Base-by-base conservation (phyloP, 1,140 invertebrate species). In the Eulimnadia texana region DNA sequence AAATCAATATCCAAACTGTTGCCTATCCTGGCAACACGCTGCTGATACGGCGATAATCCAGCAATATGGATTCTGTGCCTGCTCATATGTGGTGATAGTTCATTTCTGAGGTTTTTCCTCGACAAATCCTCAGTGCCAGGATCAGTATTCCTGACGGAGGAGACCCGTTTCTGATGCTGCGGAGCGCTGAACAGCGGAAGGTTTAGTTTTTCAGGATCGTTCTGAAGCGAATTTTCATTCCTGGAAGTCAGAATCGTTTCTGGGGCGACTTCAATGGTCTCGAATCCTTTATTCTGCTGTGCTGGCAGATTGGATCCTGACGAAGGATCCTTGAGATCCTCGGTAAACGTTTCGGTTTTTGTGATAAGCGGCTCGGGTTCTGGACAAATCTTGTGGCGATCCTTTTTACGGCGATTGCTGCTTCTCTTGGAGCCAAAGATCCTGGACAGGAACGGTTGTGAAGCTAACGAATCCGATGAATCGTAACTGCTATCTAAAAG, bases 21-120 rank as follows among this genome's bases (percentile, higher is more conserved):
- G 11, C 60, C 60, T 3, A 61, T 61, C 25, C 60, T 50, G 25
- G 60, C 60, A 13, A 61, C 60, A 2, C 60, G 50, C 10, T 51
- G 60, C 25, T 61, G 60, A 61, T 61, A 61, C 22, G 60, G 60
- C 19, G 60, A 61, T 19, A 61, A 54, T 23, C 60, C 60, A n/a
- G 60, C 60, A 33, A 61, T 61, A 28, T 61, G 51, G 16, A 61
- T 29, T 23, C 42, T 50, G 42, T 29, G 25, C 25, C 53, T 50
- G 11, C 27, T 33, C 13, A 28, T n/a, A 1, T 20, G 29, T 23
- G 60, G 3, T 11, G 28, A n/a, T n/a, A n/a, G n/a, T n/a, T n/a
- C n/a, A n/a, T n/a, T n/a, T n/a, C n/a, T n/a, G n/a, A n/a, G n/a
- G n/a, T n/a, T n/a, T n/a, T n/a, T n/a, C n/a, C n/a, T n/a, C n/a